Base-by-base conservation (phyloP, 2,113 vertebrate genomes). In the Psammodynastes pulverulentus region DNA sequence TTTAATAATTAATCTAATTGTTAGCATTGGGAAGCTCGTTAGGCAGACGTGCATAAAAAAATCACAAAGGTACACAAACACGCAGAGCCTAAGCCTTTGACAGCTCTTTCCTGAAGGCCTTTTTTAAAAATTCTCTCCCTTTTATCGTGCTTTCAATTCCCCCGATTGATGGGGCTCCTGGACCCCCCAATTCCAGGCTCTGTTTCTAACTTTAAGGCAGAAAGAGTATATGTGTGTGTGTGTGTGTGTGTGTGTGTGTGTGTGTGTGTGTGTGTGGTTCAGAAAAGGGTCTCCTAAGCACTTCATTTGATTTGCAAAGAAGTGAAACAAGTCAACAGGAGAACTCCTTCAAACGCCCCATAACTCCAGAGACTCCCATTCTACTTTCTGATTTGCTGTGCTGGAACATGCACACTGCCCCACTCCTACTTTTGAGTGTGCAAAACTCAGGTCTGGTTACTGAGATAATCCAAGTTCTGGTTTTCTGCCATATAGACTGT, bases 101-200 rank as follows among this genome's bases (percentile, higher is more conserved):
- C 90, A 87, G 84, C 43, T 58, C n/a, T 19, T 43, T 86, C 45
- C 48, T 3, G 6, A 54, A 1, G 84, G 84, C 17, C 29, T 52
- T 34, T 53, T 56, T 62, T 24, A 26, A n/a, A n/a, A n/a, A n/a
- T 26, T 8, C 26, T 6, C 21, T 92, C 86, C 54, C 93, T 13
- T 62, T 94, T 58, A 62, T n/a, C 56, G 19, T 2, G 87, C 92
- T 95, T 93, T 88, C 26, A 98, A 96, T 97, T 96, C 97, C 84
- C 97, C 97, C 97, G 98, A 98, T 98, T 98, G 97, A 97, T 97
- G 96, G 97, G 97, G 97, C 98, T n/a, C n/a, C n/a, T 97, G 97
- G 97, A 97, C n/a, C n/a, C n/a, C 15, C 2, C 6, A 79, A 7
- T 39, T 43, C 72, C 34, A 79, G 34, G 72, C 34, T 39, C 15